Evolutionary conservation across 2,888 invertebrate species (phyloP).

Genomic region (Strigamia crassipes): DNA sequence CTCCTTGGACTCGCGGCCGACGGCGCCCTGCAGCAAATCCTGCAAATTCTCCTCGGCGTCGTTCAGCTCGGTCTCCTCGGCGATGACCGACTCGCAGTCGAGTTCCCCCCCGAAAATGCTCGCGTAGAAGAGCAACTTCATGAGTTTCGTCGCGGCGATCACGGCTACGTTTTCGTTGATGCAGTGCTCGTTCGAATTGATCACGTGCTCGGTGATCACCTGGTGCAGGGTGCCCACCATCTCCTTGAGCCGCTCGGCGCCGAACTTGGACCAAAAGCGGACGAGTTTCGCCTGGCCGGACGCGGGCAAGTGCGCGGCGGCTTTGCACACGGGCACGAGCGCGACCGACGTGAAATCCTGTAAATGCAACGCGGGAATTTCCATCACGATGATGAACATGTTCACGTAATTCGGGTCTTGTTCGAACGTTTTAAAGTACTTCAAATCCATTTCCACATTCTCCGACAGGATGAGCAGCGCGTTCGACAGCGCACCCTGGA

Average conservation of each 20-base stretch:
- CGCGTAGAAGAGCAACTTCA: constrained; percentile 88
- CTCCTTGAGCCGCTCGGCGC: constrained; percentile 61
- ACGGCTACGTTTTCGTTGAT: constrained; percentile 85
- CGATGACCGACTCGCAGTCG: constrained; percentile 55
- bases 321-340: constrained; percentile 72
- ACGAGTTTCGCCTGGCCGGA: constrained; percentile 79
- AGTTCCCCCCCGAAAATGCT: constrained; percentile 77
- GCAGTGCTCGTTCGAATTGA: constrained; percentile 72
- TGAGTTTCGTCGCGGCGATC: constrained; percentile 81
- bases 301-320: constrained; percentile 73
- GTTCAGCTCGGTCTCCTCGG: constrained; percentile 55
- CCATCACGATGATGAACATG: constrained; percentile 75
- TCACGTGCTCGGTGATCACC: constrained; percentile 81
- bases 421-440: constrained; percentile 61
- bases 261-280: constrained; percentile 75
- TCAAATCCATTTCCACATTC: constrained; percentile 72
- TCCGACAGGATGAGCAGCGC: constrained; percentile 74
- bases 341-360: constrained; percentile 82
- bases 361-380: constrained; percentile 68
- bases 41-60: constrained; percentile 57
- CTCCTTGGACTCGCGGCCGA: constrained; percentile 57
- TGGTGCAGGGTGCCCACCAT: constrained; percentile 79
- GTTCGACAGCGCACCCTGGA: constrained; percentile 72
- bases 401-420: constrained; percentile 63
- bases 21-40: constrained; percentile 56